Base-by-base conservation (phyloP, 2,113 vertebrate species). In the Bujurquina vittata region DNA sequence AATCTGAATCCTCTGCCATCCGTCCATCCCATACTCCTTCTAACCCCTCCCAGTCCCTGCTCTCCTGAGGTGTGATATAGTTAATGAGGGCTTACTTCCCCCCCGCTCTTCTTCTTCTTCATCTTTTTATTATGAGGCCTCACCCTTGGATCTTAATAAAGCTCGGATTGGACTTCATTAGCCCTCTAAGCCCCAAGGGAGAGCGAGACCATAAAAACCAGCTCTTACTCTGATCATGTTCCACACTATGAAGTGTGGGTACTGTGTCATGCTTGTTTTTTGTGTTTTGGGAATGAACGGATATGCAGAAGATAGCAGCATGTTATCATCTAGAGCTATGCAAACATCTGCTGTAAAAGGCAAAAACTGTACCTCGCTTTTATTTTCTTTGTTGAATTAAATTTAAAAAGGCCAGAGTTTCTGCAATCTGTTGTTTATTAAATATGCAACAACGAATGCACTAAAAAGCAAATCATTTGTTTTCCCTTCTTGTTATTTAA, bases 91-190 rank as follows among this genome's bases (percentile, higher is more conserved):
- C 69, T 86, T 77, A 58, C 81, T 56, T 49, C 3, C 14, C 4
- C 2, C 5, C 26, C 7, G 31, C 7, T 18, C 23, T 7, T 31
- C 43, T 26, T 63, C 55, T 56, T 54, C 17, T 65, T 60, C 49
- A 81, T n/a, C 23, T 61, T 88, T 88, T 91, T 85, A 84, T 83
- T 63, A 77, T 18, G 2, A 85, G 84, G 77, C 80, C 79, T 83
- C 86, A 69, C 83, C 81, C 77, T 75, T 61, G 79, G 88, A 87
- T 88, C 83, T 90, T 93, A 92, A 94, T 94, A 88, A 93, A 94
- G 91, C 92, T 87, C 35, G 23, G 77, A 84, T 88, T 62, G 63
- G 90, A 94, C 92, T 94, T 95, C 93, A 92, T 94, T 94, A 94
- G 87, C 83, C 77, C 73, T 52, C 82, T 23, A 49, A 87, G 85